Percentiles rank a stretch among this genome's conserved stretches.
These are phyloP conservation scores for Anguilla pacifica DNA, from an alignment of 2,797 vertebrate genomes.

Conservation along the genomic window DNA sequence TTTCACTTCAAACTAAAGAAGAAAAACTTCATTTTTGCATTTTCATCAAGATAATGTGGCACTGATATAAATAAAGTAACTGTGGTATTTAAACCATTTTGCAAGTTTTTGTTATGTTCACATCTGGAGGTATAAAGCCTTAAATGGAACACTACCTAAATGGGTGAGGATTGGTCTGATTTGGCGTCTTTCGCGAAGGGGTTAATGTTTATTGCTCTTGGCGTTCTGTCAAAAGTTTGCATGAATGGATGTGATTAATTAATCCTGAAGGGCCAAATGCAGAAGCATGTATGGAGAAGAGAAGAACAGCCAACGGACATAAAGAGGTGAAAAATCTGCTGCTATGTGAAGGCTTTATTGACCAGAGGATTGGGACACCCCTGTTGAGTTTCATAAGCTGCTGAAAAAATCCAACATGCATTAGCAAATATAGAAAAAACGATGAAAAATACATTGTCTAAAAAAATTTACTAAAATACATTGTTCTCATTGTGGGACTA, in stretches of 20 bases:
- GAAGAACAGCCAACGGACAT: constrained; percentile 54
- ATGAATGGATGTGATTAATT: constrained; percentile 72
- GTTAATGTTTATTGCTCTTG: constrained; percentile 74
- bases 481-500: background rate
- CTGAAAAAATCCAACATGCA: constrained; percentile 56
- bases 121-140: no score
- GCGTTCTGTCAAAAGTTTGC: constrained; percentile 74
- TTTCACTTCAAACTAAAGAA: no score
- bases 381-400: constrained; percentile 56
- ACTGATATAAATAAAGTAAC: no score
- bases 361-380: constrained; percentile 48
- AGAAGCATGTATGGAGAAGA: constrained; percentile 47
- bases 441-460: background rate
- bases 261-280: constrained; percentile 47
- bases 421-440: constrained; percentile 15
- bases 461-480: background rate
- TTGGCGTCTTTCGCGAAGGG: constrained; percentile 32
- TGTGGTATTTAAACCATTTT: no score
- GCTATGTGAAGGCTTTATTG: constrained; percentile 29
- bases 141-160: no score
- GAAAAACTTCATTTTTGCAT: no score
- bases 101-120: no score
- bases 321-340: background rate
- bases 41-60: no score
- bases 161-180: no score